A percentile compares a stretch with the other conserved stretches of the same genome.
Conservation (phyloP, 2,797 vertebrate species). For the Lycodopsis pacificus region DNA sequence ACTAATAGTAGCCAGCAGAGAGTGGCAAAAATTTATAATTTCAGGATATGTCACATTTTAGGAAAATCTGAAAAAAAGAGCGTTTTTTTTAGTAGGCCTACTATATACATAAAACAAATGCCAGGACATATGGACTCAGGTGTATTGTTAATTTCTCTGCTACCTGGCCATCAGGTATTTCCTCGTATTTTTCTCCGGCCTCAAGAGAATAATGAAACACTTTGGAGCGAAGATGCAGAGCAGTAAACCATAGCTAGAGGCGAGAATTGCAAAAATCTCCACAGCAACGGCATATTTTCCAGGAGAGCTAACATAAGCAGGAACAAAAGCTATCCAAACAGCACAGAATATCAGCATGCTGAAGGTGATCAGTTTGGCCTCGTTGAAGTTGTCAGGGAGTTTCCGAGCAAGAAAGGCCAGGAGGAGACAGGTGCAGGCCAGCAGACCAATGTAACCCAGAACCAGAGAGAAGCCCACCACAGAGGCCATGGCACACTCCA, state of each 20-base stretch:
- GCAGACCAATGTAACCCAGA: slow-evolving; percentile 75
- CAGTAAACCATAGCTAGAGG: slow-evolving; percentile 75
- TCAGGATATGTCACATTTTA: background rate
- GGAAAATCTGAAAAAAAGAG: background rate
- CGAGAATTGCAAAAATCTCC: slow-evolving; percentile 79
- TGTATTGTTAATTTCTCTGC: background rate
- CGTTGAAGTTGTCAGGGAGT: slow-evolving; percentile 77
- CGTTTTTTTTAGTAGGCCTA: background rate
- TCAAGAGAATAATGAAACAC: slow-evolving; percentile 67
- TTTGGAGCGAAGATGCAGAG: slow-evolving; percentile 77
- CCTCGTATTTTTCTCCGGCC: slow-evolving; percentile 71
- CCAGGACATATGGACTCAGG: background rate
- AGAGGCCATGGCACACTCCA: slow-evolving; percentile 67
- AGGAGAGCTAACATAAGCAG: slow-evolving; percentile 78
- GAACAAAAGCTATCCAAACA: slow-evolving; percentile 72
- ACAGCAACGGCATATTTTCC: slow-evolving; percentile 77
- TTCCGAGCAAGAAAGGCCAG: slow-evolving; percentile 76
- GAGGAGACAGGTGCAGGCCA: slow-evolving; percentile 69
- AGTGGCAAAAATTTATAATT: background rate
- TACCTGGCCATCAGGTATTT: slow-evolving; percentile 69
- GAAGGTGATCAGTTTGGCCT: slow-evolving; percentile 78
- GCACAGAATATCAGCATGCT: slow-evolving; percentile 80
- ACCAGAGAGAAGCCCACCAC: slow-evolving; percentile 72
- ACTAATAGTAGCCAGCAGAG: background rate
- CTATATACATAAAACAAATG: background rate